phyloP scores from a whole-genome alignment of 2,797 vertebrate genomes.

The Tragopan temminckii region DNA sequence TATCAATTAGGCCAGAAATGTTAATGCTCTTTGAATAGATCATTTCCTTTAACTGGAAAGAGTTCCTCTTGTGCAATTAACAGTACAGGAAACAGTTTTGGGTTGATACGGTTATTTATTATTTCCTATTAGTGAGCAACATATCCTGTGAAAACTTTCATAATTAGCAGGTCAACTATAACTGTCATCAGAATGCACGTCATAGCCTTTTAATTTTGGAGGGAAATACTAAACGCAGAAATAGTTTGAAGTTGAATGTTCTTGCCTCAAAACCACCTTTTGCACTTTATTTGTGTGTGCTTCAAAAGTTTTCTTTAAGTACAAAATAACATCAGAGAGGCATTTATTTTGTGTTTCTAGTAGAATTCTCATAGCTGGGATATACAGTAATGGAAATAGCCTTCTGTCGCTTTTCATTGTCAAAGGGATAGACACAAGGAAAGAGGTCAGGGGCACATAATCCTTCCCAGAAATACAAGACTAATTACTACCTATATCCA shows the following conservation, averaged over 20 bases:
- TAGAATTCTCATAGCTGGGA: background rate
- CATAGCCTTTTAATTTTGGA: background rate
- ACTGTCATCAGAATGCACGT: slow-evolving; percentile 25
- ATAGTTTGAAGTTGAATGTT: background rate
- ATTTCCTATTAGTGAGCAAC: slow-evolving; percentile 76
- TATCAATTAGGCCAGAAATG: slow-evolving; percentile 50
- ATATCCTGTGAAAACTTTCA: slow-evolving; percentile 64
- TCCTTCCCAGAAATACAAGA: background rate
- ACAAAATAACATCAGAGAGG: background rate
- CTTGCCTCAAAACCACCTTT: slow-evolving; percentile 6
- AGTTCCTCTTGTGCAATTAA: slow-evolving; percentile 67
- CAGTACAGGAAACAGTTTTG: slow-evolving; percentile 76
- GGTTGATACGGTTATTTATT: slow-evolving; percentile 72
- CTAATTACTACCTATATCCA: background rate
- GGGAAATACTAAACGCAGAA: background rate
- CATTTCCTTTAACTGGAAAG: slow-evolving; percentile 70
- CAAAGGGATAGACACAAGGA: background rate
- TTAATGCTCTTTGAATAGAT: slow-evolving; percentile 65
- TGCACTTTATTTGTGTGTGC: background rate
- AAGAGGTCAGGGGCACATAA: background rate
- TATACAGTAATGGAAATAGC: background rate
- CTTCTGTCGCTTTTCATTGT: background rate
- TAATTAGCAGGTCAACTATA: slow-evolving; percentile 43
- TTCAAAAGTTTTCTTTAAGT: background rate
- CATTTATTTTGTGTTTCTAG: background rate